Evolutionary conservation across 2,113 vertebrate genomes (phyloP), one percentile per base, ranked within the genome.

Genomic region (Aphelocoma coerulescens): DNA sequence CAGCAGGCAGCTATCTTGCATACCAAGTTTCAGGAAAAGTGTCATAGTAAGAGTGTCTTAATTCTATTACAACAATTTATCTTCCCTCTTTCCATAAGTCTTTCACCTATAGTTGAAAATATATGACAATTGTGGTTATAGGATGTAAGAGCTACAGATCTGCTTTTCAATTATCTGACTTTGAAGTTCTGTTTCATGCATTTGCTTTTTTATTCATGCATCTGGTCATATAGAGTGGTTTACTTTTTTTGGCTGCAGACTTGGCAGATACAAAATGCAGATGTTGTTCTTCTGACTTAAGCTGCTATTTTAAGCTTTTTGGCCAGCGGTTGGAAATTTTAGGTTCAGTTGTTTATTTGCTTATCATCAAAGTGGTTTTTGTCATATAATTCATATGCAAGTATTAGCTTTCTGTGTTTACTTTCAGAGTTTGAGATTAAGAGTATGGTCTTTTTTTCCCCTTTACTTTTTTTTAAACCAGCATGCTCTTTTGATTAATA

Each of bases 231-330:
- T 93, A 95, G 26, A 93, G 80, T 86, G 66, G 92, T 95, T 95
- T 96, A 93, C 94, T 98, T 97, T 91, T 81, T 96, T 87, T 96
- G 93, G 97, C 96, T 97, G 97, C 91, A 89, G 78, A 72, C 94
- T 97, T 98, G 97, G 96, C 97, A 98, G 93, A 85, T 92, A 61
- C 82, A 73, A 94, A 96, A 93, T 88, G 94, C 98, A 98, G 98
- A 97, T 97, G 97, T 97, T 77, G 65, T 84, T 68, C 94, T 85
- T 97, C 94, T 91, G 95, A 96, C 92, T 96, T 92, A 88, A 96
- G 92, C 86, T 43, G 13, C 94, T 91, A 86, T 94, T 79, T 96
- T 95, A 89, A 96, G 86, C 82, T 88, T 82, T 95, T 96, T 89
- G 91, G 96, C 87, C 80, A 93, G 92, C 17, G 10, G 91, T 92